Evolutionary conservation across 2,797 vertebrate species (phyloP).

Genomic region (Alectoris magna): DNA sequence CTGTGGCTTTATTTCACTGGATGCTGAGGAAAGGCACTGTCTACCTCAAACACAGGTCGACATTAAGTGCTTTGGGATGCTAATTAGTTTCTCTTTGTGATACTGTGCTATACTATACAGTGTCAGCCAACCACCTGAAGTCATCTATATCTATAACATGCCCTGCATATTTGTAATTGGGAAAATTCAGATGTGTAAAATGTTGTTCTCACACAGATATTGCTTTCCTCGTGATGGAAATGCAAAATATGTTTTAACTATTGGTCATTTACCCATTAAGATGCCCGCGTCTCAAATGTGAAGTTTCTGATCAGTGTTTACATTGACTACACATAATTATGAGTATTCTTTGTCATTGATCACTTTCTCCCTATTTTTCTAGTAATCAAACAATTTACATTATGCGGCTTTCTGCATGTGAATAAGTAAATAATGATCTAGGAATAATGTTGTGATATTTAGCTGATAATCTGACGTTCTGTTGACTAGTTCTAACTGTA

Average conservation of each 20-base stretch:
- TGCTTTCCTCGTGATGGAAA: neutral
- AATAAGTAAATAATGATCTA: neutral
- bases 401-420: neutral
- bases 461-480: neutral
- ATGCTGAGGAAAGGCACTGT: neutral
- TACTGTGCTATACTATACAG: neutral
- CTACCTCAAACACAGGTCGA: neutral
- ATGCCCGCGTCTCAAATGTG: neutral
- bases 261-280: neutral
- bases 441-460: neutral
- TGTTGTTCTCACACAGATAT: neutral
- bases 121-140: neutral
- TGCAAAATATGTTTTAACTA: neutral
- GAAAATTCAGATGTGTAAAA: neutral
- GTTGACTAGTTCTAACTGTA: slow-evolving; percentile 1
- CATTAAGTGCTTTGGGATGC: neutral
- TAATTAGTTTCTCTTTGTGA: neutral
- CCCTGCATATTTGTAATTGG: neutral
- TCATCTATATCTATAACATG: neutral
- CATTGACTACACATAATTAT: neutral
- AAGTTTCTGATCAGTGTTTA: neutral
- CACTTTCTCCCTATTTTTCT: neutral
- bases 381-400: neutral
- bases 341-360: neutral
- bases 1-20: neutral